A percentile compares a stretch with the other conserved stretches of the same genome.
Evolutionary conservation across 2,888 invertebrate species (phyloP).

Genomic region (Junonia oenone): DNA sequence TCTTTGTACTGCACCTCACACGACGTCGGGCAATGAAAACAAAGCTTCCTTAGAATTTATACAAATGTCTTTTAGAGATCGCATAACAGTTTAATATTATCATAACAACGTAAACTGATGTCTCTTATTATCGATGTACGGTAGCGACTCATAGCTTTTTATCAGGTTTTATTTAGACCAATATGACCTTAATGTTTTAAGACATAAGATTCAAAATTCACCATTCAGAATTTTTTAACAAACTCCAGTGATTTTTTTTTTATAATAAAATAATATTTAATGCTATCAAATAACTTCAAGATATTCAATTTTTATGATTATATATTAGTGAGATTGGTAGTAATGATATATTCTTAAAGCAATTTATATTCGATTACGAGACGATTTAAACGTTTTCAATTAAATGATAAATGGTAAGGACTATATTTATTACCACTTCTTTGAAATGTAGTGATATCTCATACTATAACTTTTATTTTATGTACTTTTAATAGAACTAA

Average conservation of each 20-base stretch:
- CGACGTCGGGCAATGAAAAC: conserved; percentile 6
- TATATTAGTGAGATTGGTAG: not conserved
- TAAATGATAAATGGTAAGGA: not conserved
- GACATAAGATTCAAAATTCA: not conserved
- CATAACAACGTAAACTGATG: conserved; percentile 9
- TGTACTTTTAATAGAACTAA: not conserved
- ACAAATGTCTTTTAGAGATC: conserved; percentile 15
- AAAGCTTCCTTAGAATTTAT: conserved; percentile 13
- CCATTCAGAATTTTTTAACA: not conserved
- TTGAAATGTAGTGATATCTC: not conserved
- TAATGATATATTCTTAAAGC: not conserved
- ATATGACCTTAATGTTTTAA: not conserved
- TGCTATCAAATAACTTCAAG: no score
- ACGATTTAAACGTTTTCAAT: not conserved
- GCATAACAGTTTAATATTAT: conserved; percentile 11
- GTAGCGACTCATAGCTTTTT: not conserved
- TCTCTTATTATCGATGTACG: not conserved
- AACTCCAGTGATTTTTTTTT: not conserved
- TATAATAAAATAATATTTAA: no score
- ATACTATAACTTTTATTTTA: no score
- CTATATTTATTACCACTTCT: not conserved
- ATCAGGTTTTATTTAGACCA: not conserved
- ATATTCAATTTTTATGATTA: not conserved
- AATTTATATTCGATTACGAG: not conserved
- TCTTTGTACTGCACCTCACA: conserved; percentile 18